Conservation (phyloP, 2,888 invertebrate genomes). For the Crossocerus cetratus region DNA sequence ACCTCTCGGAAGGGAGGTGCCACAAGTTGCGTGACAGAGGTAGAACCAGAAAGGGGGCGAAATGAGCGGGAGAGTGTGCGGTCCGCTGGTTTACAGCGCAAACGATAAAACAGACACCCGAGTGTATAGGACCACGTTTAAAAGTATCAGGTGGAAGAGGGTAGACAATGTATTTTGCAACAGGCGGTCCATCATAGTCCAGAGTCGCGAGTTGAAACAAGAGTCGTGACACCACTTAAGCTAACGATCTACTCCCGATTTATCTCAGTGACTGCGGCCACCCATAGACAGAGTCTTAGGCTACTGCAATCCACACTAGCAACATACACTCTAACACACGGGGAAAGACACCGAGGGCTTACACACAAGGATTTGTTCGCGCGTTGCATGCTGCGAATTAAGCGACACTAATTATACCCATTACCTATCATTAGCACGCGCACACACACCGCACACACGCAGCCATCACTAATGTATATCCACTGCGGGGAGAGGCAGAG, state of each 20-base stretch:
- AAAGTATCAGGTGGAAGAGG: background rate
- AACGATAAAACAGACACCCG: no score
- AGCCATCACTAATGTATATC: background rate
- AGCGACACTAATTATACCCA: constrained; percentile 44
- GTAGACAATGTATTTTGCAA: constrained; percentile 1
- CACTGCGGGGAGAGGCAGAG: background rate
- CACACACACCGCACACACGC: constrained; percentile 5
- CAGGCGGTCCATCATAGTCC: constrained; percentile 22
- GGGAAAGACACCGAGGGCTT: background rate
- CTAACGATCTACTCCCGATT: constrained; percentile 3
- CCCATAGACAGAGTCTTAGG: constrained; percentile 25
- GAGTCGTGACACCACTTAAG: background rate
- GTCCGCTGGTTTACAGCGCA: no score
- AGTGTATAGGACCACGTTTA: background rate
- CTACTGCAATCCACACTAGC: constrained; percentile 3
- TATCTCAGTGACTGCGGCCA: constrained; percentile 14
- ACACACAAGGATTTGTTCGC: constrained; percentile 31
- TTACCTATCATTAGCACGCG: constrained; percentile 34
- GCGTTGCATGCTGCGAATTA: constrained; percentile 46
- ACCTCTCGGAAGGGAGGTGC: no score
- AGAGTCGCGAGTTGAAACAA: background rate
- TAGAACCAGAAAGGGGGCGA: no score
- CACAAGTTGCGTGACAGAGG: no score
- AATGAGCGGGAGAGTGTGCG: no score
- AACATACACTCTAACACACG: no score